Base-by-base conservation (phyloP, 2,888 invertebrate species). In the Caenorhabditis sp. region DNA sequence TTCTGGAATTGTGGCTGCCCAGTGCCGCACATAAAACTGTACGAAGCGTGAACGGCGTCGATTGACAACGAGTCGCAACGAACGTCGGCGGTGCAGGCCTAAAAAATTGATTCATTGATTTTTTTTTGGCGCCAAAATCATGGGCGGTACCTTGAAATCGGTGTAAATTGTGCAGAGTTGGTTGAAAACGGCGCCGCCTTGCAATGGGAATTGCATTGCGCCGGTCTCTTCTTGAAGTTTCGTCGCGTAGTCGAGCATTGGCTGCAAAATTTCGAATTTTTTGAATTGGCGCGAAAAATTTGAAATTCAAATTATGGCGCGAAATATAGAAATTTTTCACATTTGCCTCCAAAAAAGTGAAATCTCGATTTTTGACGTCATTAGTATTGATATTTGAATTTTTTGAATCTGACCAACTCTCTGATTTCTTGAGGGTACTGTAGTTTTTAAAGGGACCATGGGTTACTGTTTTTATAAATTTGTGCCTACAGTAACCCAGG, bases 21-120 rank as follows among this genome's bases (percentile, higher is more conserved):
- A 1, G 74, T 67, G 26, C 87, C 86, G 63, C 87, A 87, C 84
- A 84, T 85, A 65, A 81, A 85, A 17, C 85, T 85, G 63, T 87
- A 87, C 43, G 78, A 78, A 14, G 87, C 87, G 26, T 85, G 84
- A 0, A 87, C 85, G 5, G 87, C 87, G 21, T 83, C 81, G 12
- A 85, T 77, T 1, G 87, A 86, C 14, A 87, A 57, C 10, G 81
- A 82, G 53, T 82, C 79, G 63, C 87, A 87, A 0, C 68, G 59
- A 23, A 85, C 62, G 1, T 63, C 59, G 1, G 71, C 59, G 12
- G 83, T 81, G 64, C 87, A 86, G 2, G 74, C 70, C 85, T 85
- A 26, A 60, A 31, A 27, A 8, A n/a, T 26, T 31, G 8, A 3
- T 31, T 7, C 4, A 31, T 7, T 31, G 31, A 31, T 31, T 31